Conservation (phyloP, 2,888 invertebrate genomes). For the Beris morrisii region DNA sequence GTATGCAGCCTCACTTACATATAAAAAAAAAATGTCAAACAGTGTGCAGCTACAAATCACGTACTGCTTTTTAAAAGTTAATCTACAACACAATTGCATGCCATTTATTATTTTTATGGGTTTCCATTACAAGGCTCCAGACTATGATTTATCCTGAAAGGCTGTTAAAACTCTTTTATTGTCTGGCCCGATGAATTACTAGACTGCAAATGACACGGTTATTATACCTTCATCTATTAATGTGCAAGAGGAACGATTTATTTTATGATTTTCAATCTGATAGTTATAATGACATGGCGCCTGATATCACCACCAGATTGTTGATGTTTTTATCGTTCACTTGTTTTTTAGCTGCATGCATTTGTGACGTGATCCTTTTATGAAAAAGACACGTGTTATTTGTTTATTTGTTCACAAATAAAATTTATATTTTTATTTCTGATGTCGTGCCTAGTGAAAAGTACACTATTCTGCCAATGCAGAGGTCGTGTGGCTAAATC, state of each 20-base stretch:
- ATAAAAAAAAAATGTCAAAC: neutral
- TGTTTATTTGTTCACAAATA: no score
- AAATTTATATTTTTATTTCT: no score
- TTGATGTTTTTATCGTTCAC: no score
- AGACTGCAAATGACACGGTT: slow-evolving; percentile 23
- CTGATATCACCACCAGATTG: no score
- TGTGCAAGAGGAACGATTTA: neutral
- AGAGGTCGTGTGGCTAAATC: no score
- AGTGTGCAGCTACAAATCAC: slow-evolving; percentile 23
- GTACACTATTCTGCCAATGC: no score
- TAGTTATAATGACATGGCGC: no score
- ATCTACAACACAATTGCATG: slow-evolving; percentile 34
- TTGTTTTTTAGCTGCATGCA: no score
- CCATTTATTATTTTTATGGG: slow-evolving; percentile 33
- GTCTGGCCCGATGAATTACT: slow-evolving; percentile 25
- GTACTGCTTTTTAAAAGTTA: slow-evolving; percentile 33
- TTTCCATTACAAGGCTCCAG: slow-evolving; percentile 30
- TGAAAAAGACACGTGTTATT: no score
- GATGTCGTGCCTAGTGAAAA: no score
- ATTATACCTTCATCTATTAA: slow-evolving; percentile 9
- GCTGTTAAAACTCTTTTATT: slow-evolving; percentile 29
- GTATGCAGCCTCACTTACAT: no score
- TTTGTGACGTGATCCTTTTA: no score
- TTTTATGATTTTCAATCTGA: neutral
- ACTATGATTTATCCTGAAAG: slow-evolving; percentile 29